Percentiles rank a stretch among this genome's conserved stretches.
These are phyloP conservation scores for Halcyon badia DNA, from an alignment of 2,797 vertebrate species.

Conservation along the genomic window DNA sequence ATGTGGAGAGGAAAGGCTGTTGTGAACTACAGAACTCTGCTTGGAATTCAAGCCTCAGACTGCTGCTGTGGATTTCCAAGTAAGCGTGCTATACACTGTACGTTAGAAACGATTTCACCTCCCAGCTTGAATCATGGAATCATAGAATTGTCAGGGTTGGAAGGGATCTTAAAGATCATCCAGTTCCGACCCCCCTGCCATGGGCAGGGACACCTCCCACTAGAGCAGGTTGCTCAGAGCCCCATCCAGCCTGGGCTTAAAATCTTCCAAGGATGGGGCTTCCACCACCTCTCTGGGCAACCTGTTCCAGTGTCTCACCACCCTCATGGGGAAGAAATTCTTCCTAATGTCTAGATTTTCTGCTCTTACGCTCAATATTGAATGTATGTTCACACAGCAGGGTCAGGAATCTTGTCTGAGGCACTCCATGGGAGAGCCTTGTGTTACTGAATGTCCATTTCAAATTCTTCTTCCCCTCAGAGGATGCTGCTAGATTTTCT, in stretches of 20 bases:
- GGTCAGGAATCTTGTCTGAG: not conserved
- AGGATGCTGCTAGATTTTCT: not conserved
- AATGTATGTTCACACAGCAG: not conserved
- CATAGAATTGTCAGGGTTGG: too few relatives aligned
- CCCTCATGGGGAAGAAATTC: too few relatives aligned
- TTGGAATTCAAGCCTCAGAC: not conserved
- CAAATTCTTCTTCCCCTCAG: not conserved
- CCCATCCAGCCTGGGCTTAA: too few relatives aligned
- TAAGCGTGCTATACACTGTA: not conserved
- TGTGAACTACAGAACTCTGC: not conserved
- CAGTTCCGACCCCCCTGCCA: too few relatives aligned
- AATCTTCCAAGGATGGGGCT: too few relatives aligned
- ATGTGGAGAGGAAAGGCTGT: not conserved
- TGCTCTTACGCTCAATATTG: not conserved
- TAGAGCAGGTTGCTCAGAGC: too few relatives aligned
- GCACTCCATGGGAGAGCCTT: not conserved
- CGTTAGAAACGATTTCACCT: not conserved
- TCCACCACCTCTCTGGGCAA: too few relatives aligned
- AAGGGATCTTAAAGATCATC: too few relatives aligned
- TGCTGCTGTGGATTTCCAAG: not conserved
- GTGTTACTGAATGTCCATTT: not conserved
- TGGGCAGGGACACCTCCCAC: too few relatives aligned
- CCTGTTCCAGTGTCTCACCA: too few relatives aligned
- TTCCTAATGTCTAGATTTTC: too few relatives aligned
- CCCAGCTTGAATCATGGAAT: not conserved